Evolutionary conservation across 2,113 vertebrate species (phyloP), one percentile per base, ranked within the genome.

Genomic region (Macroglossus sobrinus): DNA sequence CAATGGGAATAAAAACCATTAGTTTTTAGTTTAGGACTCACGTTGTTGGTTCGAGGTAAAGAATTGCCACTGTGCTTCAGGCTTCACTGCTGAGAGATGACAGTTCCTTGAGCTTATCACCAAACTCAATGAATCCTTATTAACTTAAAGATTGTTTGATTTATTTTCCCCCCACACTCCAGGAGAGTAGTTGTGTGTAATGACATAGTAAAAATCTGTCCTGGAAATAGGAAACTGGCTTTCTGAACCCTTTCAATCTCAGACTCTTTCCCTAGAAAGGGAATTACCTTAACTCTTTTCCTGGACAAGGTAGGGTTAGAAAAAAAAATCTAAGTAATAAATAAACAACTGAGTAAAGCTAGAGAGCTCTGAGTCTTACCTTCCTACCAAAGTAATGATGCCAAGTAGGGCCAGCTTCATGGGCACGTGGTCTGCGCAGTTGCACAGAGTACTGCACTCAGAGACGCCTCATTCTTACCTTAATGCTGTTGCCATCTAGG

Each of bases 271-370:
- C 5, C 3, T 38, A 86, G 61, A 84, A 89, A 45, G 35, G 53
- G 16, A 91, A 30, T 57, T 78, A 93, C 26, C 5, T 96, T 84
- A 74, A 84, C 30, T 59, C 16, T 89, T 91, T 80, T 69, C 64
- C 50, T 47, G 19, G 80, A 80, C 43, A 71, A 64, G 16, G 19
- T 72, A 75, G 24, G 18, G 21, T 57, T 92, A 75, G 84, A 13
- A 16, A 90, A 87, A 95, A 11, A 92, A 45, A 47, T 79, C 57
- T 2, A 74, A 92, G 15, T 84, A 90, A 71, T 71, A 87, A 82
- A 72, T 43, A 74, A 92, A 84, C n/a, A 85, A 66, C 7, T 1
- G 15, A 93, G 21, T 59, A 64, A 93, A 69, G 12, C 68, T 64
- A 85, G 30, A 80, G 82, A 40, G 1, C 47, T 72, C 15, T 38